Percentiles rank a stretch among this genome's conserved stretches.
Evolutionary conservation across 1,140 invertebrate species (phyloP).

Genomic region (Aphelinus certus): DNA sequence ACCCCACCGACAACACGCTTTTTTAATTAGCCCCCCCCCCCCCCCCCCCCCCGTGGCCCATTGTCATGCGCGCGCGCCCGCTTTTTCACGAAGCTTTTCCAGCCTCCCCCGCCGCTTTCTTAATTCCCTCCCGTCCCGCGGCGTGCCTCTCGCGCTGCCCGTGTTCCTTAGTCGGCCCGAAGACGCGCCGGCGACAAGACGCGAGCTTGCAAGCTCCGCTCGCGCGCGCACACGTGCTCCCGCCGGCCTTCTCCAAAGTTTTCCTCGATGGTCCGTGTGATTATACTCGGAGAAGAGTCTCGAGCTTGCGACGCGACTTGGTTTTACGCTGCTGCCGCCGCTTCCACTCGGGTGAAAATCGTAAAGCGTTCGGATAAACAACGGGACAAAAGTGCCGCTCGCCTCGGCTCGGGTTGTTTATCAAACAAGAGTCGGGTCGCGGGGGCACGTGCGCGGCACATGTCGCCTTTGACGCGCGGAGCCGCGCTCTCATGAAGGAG

Average conservation of each 20-base stretch:
- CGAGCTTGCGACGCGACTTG: too few species aligned
- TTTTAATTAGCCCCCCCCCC: slow-evolving; percentile 63
- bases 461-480: slow-evolving; percentile 33
- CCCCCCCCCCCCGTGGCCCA: slow-evolving; percentile 49
- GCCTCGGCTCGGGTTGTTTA: slow-evolving; percentile 42
- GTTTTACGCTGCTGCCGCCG: too few species aligned
- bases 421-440: slow-evolving; percentile 48
- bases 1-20: slow-evolving; percentile 46
- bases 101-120: slow-evolving; percentile 60
- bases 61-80: slow-evolving; percentile 62
- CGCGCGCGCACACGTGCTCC: background rate
- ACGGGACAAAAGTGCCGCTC: background rate
- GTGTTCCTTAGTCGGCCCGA: slow-evolving; percentile 66
- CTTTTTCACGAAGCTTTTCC: slow-evolving; percentile 64
- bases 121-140: slow-evolving; percentile 59
- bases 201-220: slow-evolving; percentile 43
- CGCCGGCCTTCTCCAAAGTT: too few species aligned
- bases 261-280: too few species aligned
- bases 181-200: slow-evolving; percentile 65
- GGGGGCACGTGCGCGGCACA: slow-evolving; percentile 50
- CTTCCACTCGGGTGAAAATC: too few species aligned
- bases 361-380: too few species aligned
- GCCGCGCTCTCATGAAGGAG: too few species aligned
- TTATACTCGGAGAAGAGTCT: too few species aligned
- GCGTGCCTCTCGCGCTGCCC: slow-evolving; percentile 26